Base-by-base conservation (phyloP, 2,797 vertebrate genomes). In the Aphelocoma californica region DNA sequence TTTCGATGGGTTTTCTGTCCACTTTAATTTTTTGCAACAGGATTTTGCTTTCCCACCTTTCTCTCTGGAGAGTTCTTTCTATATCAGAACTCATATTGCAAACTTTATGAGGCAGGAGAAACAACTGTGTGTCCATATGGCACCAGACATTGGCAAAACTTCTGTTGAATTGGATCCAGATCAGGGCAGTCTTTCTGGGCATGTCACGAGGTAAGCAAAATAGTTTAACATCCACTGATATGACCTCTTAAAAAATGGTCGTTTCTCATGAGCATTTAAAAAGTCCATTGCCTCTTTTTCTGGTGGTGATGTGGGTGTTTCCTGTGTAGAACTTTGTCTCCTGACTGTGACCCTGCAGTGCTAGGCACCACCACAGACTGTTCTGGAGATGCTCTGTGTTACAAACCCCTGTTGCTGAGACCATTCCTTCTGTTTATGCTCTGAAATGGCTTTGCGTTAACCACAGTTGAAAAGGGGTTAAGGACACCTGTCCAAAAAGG, bases 361-460 rank as follows among this genome's bases (percentile, higher is more conserved):
- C 28, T 45, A 15, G 45, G 32, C n/a, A 14, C 26, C 36, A 25
- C 17, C 34, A 18, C 36, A 44, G 42, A 9, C 23, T 31, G 1
- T 45, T 88, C 38, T 5, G 6, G 53, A 62, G 44, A 45, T 71
- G 38, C 18, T 67, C 26, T 67, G 24, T 32, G 47, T 48, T 73
- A 19, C 31, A 73, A 10, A 6, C 28, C 7, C 34, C 5, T 44
- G 6, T 12, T 72, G 18, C 15, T 77, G 45, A 72, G 7, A 31
- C 7, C 10, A 2, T 25, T 62, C 1, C 1, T 77, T 2, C 4
- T 56, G 4, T 42, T 81, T 19, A 4, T 47, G 11, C n/a, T 65
- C 42, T 8, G 5, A 90, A 32, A 23, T 47, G 20, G 3, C 48
- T 86, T 79, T 64, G 13, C 10, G 28, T 48, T 54, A 67, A 50